Base-by-base conservation (phyloP, 2,888 invertebrate species). In the Nowickia ferox region DNA sequence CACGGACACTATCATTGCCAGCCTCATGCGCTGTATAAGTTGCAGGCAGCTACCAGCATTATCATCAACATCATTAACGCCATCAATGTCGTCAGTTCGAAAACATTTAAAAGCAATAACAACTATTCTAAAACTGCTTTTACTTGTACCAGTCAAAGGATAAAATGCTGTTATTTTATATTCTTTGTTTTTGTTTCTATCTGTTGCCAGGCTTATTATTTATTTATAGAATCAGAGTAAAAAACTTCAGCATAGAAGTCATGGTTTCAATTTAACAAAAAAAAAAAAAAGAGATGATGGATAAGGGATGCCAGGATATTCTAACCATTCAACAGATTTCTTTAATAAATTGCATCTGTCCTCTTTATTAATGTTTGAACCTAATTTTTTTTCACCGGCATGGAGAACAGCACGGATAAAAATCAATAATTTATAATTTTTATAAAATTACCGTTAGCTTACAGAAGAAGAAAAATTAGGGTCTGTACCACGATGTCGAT, bases 11-110 rank as follows among this genome's bases (percentile, higher is more conserved):
- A 85, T 69, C 51, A 57, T 59, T 85, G 85, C 66, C 69, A 78
- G 76, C 15, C 53, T 53, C n/a, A 40, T 68, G 44, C 13, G 13
- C 42, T 51, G 55, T 22, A 15, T 15, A 48, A 63, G 55, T 48
- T 4, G 38, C 63, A 57, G 22, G 69, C 78, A 65, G 30, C 57
- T 38, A 30, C 44, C 71, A 65, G 46, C 66, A 65, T 72, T 72
- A 84, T 72, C 84, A 86, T 51, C 77, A 55, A 59, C 84, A 75
- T 57, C 77, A 69, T 59, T 84, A 74, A 66, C 38, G 46, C 61
- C 75, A 81, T 51, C 83, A 80, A 84, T 63, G 78, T 69, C 78
- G 66, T 55, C 11, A 84, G 51, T 19, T 65, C 30, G 19, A 46
- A 42, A 68, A 63, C 53, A 38, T 59, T 22, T 44, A 53, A 30